A percentile compares a stretch with the other conserved stretches of the same genome.
Evolutionary conservation across 1,140 invertebrate species (phyloP).

Genomic region (Philopotamus ludificatus): DNA sequence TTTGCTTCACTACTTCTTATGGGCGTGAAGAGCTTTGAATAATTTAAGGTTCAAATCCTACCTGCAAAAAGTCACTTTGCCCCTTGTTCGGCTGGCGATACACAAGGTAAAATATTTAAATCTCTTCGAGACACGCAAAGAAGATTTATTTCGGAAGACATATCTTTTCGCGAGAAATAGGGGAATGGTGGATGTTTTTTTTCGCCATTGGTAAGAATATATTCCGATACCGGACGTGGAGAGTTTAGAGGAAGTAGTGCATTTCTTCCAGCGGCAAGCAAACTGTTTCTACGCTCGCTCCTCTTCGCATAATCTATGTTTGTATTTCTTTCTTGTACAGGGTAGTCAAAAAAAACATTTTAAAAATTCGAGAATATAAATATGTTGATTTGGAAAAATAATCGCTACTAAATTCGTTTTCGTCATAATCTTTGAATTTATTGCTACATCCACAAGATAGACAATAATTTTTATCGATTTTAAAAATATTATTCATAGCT

Average conservation of each 20-base stretch:
- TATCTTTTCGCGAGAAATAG: not conserved
- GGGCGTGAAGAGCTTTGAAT: not conserved
- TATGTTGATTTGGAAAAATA: no score
- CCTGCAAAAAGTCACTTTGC: slow-evolving; percentile 11
- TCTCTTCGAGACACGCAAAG: slow-evolving; percentile 1
- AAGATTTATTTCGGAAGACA: slow-evolving; percentile 6
- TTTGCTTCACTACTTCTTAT: not conserved
- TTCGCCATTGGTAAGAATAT: not conserved
- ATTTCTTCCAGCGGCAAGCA: no score
- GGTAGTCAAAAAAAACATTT: no score
- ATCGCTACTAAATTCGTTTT: no score
- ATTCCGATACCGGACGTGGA: not conserved
- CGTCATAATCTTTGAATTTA: no score
- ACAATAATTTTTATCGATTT: no score
- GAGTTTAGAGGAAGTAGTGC: not conserved
- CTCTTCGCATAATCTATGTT: no score
- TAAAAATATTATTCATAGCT: no score
- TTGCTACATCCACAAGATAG: no score
- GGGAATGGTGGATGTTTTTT: not conserved
- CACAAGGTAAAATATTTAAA: slow-evolving; percentile 7
- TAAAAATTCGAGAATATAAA: no score
- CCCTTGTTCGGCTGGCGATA: not conserved
- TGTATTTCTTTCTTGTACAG: no score
- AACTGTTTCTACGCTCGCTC: no score
- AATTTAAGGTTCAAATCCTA: slow-evolving; percentile 9